phyloP scores from a whole-genome alignment of 1,140 invertebrate species.

The Hylaeus volcanicus region DNA sequence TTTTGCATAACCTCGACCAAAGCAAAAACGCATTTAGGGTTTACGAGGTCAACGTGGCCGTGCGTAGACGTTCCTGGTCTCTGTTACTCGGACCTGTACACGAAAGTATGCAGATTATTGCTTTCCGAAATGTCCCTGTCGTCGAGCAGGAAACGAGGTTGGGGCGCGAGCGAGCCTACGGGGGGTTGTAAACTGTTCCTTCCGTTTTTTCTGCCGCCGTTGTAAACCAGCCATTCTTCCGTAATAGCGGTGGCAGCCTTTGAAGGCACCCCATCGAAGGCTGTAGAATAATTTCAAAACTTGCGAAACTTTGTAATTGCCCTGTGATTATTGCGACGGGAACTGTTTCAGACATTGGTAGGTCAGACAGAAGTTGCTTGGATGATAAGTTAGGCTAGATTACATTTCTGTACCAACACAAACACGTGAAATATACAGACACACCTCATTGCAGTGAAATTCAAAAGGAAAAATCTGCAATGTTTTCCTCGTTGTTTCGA shows the following conservation, averaged over 20 bases:
- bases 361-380: too few species aligned
- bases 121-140: constrained; percentile 3
- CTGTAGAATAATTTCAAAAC: background rate
- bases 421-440: too few species aligned
- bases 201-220: background rate
- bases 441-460: too few species aligned
- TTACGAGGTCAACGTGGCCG: constrained; percentile 20
- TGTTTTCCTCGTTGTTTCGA: background rate
- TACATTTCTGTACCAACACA: too few species aligned
- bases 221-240: background rate
- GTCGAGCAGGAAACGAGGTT: background rate
- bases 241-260: background rate
- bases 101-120: constrained; percentile 14
- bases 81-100: background rate
- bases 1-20: constrained; percentile 62
- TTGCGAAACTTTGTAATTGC: constrained; percentile 7
- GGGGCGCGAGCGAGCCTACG: background rate
- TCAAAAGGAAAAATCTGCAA: too few species aligned
- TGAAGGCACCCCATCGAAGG: background rate
- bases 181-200: background rate
- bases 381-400: too few species aligned
- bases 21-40: constrained; percentile 8
- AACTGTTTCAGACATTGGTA: too few species aligned
- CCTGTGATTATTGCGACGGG: background rate
- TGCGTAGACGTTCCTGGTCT: background rate